Conservation (phyloP, 2,113 vertebrate genomes). For the Puma concolor region DNA sequence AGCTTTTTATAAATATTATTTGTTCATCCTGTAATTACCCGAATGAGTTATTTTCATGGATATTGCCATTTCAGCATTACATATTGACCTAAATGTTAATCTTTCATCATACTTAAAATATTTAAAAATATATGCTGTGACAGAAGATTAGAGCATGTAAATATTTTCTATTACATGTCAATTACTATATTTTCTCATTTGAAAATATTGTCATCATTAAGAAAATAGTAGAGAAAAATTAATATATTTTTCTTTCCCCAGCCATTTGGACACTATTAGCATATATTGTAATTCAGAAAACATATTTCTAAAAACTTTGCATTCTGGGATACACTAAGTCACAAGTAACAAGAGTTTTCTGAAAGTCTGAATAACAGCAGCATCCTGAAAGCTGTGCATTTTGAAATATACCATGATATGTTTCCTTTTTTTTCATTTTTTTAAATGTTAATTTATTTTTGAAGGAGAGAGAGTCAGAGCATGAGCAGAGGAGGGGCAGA, state of each 20-base stretch:
- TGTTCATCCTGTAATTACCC: not conserved
- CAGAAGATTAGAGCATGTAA: not conserved
- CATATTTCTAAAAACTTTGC: not conserved
- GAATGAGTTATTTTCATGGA: not conserved
- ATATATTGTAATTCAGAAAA: not conserved
- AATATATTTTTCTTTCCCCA: not conserved
- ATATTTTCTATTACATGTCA: not conserved
- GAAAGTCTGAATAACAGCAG: not conserved
- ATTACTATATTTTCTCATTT: not conserved
- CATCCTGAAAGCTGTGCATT: not conserved
- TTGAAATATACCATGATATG: not conserved
- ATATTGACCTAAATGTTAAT: not conserved
- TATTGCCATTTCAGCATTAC: not conserved
- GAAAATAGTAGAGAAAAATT: not conserved
- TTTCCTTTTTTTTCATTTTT: too few relatives aligned
- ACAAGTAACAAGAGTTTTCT: not conserved
- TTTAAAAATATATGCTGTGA: not conserved
- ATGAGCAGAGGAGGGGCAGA: too few relatives aligned
- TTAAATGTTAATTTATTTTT: too few relatives aligned
- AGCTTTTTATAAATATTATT: constrained; percentile 19
- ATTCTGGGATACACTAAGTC: not conserved
- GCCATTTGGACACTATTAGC: not conserved
- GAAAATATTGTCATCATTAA: constrained; percentile 38
- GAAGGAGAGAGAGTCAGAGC: too few relatives aligned
- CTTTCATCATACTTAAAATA: not conserved